Conservation (phyloP, 2,888 invertebrate species). For the Cephus spinipes region DNA sequence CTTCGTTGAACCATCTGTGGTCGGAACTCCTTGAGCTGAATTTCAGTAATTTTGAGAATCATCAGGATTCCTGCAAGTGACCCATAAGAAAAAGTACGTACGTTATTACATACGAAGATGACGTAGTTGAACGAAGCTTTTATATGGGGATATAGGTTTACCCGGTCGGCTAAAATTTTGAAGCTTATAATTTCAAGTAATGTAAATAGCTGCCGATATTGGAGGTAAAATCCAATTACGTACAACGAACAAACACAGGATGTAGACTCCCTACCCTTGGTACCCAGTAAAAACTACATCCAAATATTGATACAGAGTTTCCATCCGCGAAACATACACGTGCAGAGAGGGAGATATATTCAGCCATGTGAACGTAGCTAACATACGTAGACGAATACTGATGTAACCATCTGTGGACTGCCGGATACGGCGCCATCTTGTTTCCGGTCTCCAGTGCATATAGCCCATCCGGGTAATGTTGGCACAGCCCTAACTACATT, state of each 20-base stretch:
- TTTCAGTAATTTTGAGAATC: background rate
- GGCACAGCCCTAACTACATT: constrained; percentile 42
- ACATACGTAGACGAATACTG: no score
- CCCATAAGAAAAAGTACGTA: background rate
- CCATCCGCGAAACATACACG: constrained; percentile 31
- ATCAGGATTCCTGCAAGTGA: background rate
- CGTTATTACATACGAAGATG: background rate
- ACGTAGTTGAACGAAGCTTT: background rate
- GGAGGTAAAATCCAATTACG: constrained; percentile 51
- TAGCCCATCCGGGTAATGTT: constrained; percentile 17
- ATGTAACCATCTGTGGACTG: constrained; percentile 4
- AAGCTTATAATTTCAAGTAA: background rate
- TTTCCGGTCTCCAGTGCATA: constrained; percentile 35
- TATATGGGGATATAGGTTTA: background rate
- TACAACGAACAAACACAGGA: constrained; percentile 48
- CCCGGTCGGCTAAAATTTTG: background rate
- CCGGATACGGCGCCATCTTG: constrained; percentile 47
- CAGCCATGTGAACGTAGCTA: no score
- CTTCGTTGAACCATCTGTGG: background rate
- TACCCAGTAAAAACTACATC: constrained; percentile 48
- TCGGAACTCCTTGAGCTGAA: background rate
- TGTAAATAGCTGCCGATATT: constrained; percentile 17
- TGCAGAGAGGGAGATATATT: background rate
- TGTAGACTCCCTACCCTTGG: constrained; percentile 50
- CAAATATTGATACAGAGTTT: constrained; percentile 53